A percentile compares a stretch with the other conserved stretches of the same genome.
These are phyloP conservation scores for Petrocephalus zakoni DNA, from an alignment of 2,113 vertebrate species.

Conservation along the genomic window DNA sequence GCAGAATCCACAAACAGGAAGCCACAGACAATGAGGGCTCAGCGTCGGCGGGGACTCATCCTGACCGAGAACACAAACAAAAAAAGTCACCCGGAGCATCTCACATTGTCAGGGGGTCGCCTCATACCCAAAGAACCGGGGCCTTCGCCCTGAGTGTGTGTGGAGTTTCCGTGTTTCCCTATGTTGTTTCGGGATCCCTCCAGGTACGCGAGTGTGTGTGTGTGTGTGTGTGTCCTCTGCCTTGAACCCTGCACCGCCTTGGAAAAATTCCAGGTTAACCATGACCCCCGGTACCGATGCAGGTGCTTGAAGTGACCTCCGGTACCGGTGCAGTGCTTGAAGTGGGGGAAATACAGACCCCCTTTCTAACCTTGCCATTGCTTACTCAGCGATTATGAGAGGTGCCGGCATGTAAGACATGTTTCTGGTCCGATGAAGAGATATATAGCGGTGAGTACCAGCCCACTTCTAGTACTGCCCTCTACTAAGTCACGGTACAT, in stretches of 20 bases:
- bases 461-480: background rate
- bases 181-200: background rate
- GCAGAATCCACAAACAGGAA: constrained; percentile 15
- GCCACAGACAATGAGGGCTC: background rate
- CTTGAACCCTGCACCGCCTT: background rate
- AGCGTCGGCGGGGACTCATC: background rate
- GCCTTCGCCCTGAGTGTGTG: background rate
- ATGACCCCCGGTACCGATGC: background rate
- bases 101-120: background rate
- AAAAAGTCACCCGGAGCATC: background rate
- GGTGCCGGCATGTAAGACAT: background rate
- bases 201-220: background rate
- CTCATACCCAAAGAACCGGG: background rate
- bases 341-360: background rate
- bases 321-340: background rate
- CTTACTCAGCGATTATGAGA: background rate
- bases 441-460: background rate
- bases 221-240: background rate
- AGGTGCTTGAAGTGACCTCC: background rate
- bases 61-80: constrained; percentile 1
- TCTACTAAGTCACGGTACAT: background rate
- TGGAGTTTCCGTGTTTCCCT: background rate
- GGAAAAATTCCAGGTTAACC: background rate
- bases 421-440: background rate
- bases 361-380: background rate